phyloP scores from a whole-genome alignment of 2,888 invertebrate species.

The Dusona sp. region DNA sequence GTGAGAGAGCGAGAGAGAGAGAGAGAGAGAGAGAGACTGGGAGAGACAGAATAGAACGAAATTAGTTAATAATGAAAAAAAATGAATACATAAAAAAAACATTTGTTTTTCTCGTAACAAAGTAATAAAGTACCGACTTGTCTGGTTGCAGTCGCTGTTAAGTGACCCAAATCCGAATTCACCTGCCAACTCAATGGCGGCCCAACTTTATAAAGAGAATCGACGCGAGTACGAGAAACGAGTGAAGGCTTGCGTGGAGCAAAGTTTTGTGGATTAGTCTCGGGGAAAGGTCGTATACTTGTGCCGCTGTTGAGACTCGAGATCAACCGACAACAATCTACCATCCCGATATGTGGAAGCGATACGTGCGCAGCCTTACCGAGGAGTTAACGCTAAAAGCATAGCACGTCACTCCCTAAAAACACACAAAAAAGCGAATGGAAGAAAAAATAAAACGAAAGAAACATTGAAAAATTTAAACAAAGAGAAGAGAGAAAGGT shows the following conservation, averaged over 20 bases:
- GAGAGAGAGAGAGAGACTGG: slow-evolving; percentile 30
- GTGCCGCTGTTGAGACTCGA: slow-evolving; percentile 72
- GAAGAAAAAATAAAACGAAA: slow-evolving; percentile 22
- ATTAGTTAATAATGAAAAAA: slow-evolving; percentile 24
- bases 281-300: slow-evolving; percentile 70
- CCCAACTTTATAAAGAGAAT: slow-evolving; percentile 99
- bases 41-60: neutral
- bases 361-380: slow-evolving; percentile 80
- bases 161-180: slow-evolving; percentile 99
- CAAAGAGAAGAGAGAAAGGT: slow-evolving; percentile 35
- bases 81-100: slow-evolving; percentile 19
- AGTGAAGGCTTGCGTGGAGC: slow-evolving; percentile 99
- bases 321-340: slow-evolving; percentile 73
- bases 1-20: slow-evolving; percentile 6
- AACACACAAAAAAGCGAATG: slow-evolving; percentile 49
- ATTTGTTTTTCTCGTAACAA: slow-evolving; percentile 4
- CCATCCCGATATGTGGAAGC: slow-evolving; percentile 77
- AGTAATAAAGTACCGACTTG: slow-evolving; percentile 71
- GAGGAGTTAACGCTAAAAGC: slow-evolving; percentile 80
- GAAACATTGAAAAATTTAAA: slow-evolving; percentile 45
- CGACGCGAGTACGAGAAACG: slow-evolving; percentile 99
- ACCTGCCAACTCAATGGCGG: slow-evolving; percentile 99
- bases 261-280: slow-evolving; percentile 97
- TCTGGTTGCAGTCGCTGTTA: slow-evolving; percentile 95
- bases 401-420: slow-evolving; percentile 82